These are phyloP conservation scores for Aurelia aurita DNA, from an alignment of 30 jellyfish, hydroid and myxozoan genomes.

Conservation along the genomic window DNA sequence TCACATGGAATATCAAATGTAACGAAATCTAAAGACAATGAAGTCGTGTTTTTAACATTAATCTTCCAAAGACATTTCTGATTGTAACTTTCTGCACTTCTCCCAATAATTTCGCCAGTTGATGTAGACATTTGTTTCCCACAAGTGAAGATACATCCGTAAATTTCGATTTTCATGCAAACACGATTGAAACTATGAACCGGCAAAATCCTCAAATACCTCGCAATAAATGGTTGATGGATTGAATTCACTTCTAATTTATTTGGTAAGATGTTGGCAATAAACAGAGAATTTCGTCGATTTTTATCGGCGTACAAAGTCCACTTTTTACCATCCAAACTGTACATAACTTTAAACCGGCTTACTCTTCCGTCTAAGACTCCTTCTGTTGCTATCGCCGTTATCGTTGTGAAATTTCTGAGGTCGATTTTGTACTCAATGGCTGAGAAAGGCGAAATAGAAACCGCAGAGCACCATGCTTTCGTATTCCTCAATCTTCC, in stretches of 20 bases:
- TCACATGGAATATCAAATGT: slow-evolving; percentile 71
- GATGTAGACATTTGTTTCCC: slow-evolving; percentile 47
- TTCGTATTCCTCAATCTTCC: slow-evolving; percentile 46
- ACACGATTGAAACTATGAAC: slow-evolving; percentile 40
- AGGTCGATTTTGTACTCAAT: slow-evolving; percentile 57
- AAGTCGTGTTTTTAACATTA: slow-evolving; percentile 55
- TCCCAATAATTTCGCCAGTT: slow-evolving; percentile 69
- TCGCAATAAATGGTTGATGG: slow-evolving; percentile 50
- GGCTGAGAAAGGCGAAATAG: slow-evolving; percentile 24
- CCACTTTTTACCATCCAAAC: slow-evolving; percentile 62
- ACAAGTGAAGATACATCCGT: slow-evolving; percentile 77
- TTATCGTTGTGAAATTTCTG: slow-evolving; percentile 27
- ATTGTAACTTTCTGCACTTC: slow-evolving; percentile 49
- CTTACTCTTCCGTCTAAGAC: slow-evolving; percentile 56
- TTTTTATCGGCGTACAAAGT: slow-evolving; percentile 13
- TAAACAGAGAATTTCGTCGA: slow-evolving; percentile 11
- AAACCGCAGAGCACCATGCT: slow-evolving; percentile 77
- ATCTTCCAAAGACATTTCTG: slow-evolving; percentile 75
- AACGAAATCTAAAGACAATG: slow-evolving; percentile 56
- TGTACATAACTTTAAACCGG: slow-evolving; percentile 45
- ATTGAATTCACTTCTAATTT: slow-evolving; percentile 11
- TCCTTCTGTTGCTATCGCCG: slow-evolving; percentile 74
- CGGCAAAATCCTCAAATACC: slow-evolving; percentile 51
- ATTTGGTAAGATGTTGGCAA: slow-evolving; percentile 48
- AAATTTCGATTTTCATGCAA: slow-evolving; percentile 61